Base-by-base conservation (phyloP, 2,888 invertebrate species). In the Thumatha senex region DNA sequence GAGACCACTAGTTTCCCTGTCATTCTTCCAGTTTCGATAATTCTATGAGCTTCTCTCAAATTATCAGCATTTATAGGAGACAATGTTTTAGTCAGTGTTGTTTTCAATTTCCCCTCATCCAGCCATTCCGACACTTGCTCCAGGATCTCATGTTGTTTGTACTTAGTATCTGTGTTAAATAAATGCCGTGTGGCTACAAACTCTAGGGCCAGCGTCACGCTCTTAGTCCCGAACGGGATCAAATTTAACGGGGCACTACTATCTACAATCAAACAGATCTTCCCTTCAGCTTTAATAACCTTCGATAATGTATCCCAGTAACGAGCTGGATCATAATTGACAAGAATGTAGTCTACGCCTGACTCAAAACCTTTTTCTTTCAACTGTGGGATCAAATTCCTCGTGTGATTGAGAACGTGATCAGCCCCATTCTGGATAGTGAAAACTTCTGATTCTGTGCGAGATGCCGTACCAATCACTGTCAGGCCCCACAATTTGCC, bases 381-480 rank as follows among this genome's bases (percentile, higher is more conserved):
- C 7, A 90, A 63, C 53, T 89, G 89, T 8, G 82, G 74, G 18
- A 78, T 15, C 33, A 90, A 61, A 56, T 87, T 76, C 51, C 78
- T 61, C 2, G 74, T 76, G 51, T 90, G 89, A 50, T 90, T 84
- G 0, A 90, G 67, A 9, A 90, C 83, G 48, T 83, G 36, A 40
- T 86, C 81, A 13, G 80, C 81, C 13, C 90, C 90, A 55, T 80
- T 67, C 51, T 74, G 56, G 1, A 66, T 59, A 29, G 84, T 76
- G 61, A 84, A 90, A 7, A 67, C 66, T 40, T 67, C 58, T 0
- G 83, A 82, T 71, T 86, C 89, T 4, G 74, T 69, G 0, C 89
- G 72, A 3, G 90, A 87, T 5, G 84, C 88, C 3, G 90, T 90
- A 11, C 89, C 90, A 40, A 90, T 87, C 0, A 90, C 88, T 51